Percentiles rank a stretch among this genome's conserved stretches.
Evolutionary conservation across 2,888 invertebrate genomes (phyloP).

Genomic region (Hyppa rectilinea): DNA sequence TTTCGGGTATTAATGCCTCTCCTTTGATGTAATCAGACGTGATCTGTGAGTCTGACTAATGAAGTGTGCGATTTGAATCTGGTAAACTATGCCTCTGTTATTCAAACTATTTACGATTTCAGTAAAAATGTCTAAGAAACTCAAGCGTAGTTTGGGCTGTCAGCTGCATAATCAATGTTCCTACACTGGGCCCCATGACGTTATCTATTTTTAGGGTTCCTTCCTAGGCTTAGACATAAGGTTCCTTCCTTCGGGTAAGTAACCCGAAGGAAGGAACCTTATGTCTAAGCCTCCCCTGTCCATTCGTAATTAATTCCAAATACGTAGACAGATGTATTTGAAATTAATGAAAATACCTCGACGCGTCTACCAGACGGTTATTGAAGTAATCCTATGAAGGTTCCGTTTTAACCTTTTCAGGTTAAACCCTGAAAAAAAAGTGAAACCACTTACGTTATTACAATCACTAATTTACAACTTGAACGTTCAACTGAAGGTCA

Average conservation of each 20-base stretch:
- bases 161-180: neutral
- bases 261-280: no score
- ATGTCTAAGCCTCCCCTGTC: no score
- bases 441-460: slow-evolving; percentile 33
- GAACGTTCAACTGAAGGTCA: slow-evolving; percentile 16
- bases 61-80: slow-evolving; percentile 28
- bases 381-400: no score
- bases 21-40: slow-evolving; percentile 43
- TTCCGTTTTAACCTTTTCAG: no score
- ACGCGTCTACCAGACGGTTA: no score
- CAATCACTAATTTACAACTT: slow-evolving; percentile 31
- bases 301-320: no score
- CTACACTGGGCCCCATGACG: neutral
- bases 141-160: no score
- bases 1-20: slow-evolving; percentile 46
- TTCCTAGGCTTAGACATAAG: no score
- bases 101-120: neutral
- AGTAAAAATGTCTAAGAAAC: neutral
- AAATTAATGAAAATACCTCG: no score
- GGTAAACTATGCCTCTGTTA: neutral
- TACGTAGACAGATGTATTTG: no score
- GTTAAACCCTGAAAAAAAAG: neutral
- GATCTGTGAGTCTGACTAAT: slow-evolving; percentile 34
- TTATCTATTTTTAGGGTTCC: neutral
- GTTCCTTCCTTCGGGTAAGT: no score